A percentile compares a stretch with the other conserved stretches of the same genome.
phyloP scores from a whole-genome alignment of 2,797 vertebrate genomes.

The Poecilia velifera region DNA sequence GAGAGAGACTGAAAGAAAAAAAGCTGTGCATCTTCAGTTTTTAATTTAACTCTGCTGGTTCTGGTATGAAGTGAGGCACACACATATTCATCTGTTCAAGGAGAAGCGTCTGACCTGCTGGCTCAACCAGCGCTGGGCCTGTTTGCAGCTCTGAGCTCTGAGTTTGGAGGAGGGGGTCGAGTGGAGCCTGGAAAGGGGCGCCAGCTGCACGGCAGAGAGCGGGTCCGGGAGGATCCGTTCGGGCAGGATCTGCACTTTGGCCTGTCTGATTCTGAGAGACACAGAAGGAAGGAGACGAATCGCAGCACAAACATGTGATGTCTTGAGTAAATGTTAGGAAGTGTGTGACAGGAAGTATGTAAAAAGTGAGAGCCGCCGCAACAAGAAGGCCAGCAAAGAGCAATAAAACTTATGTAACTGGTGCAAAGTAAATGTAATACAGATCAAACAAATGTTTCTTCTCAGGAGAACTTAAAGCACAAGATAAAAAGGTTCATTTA shows the following conservation, averaged over 20 bases:
- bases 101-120: constrained; percentile 80
- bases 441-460: constrained; percentile 1
- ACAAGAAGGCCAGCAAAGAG: neutral
- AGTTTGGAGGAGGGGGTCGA: constrained; percentile 79
- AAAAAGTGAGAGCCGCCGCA: neutral
- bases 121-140: constrained; percentile 85
- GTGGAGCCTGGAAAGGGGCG: constrained; percentile 83
- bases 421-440: neutral
- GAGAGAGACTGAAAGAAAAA: neutral
- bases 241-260: constrained; percentile 96
- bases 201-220: constrained; percentile 89
- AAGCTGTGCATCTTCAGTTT: neutral
- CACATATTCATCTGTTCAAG: neutral
- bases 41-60: neutral
- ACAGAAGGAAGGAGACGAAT: constrained; percentile 17
- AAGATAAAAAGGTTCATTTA: constrained; percentile 2
- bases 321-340: neutral
- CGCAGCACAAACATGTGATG: constrained; percentile 38
- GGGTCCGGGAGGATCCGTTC: constrained; percentile 92
- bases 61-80: neutral
- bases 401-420: neutral
- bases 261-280: constrained; percentile 88
- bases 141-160: constrained; percentile 76
- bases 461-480: neutral
- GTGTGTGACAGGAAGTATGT: constrained; percentile 7